These are phyloP conservation scores for Cryptoblepharus egeriae DNA, from an alignment of 2,797 vertebrate species.

Conservation along the genomic window DNA sequence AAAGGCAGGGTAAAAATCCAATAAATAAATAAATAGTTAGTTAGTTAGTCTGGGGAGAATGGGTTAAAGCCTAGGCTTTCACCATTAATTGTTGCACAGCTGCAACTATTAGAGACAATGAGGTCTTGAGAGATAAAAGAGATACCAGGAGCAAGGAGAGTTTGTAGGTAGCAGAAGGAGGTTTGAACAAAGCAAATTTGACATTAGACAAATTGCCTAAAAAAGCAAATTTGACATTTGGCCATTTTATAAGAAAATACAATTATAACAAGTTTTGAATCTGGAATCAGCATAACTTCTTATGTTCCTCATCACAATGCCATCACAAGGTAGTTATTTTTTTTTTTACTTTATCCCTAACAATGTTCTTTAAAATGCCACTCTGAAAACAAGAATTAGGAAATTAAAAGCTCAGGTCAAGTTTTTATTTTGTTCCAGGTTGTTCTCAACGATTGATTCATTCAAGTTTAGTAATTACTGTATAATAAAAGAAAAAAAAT, in stretches of 20 bases:
- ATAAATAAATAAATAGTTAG: no score
- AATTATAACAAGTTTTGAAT: background rate
- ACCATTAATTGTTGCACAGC: no score
- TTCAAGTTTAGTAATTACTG: background rate
- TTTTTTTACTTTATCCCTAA: no score
- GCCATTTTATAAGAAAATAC: background rate
- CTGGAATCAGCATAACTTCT: fast-evolving
- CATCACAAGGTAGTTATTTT: background rate
- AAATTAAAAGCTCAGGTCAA: background rate
- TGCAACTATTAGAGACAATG: no score
- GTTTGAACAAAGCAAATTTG: background rate
- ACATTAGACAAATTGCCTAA: background rate
- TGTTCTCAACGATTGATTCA: background rate
- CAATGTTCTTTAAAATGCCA: no score
- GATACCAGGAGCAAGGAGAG: no score
- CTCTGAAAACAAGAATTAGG: background rate
- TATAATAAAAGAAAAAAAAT: background rate
- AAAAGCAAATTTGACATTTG: conserved; percentile 6
- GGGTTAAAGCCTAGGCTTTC: no score
- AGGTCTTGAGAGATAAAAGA: no score
- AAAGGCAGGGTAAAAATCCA: no score
- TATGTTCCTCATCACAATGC: background rate
- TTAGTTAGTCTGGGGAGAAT: no score
- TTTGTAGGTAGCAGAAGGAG: no score
- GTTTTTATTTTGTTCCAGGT: background rate